A percentile compares a stretch with the other conserved stretches of the same genome.
Evolutionary conservation across 2,888 invertebrate genomes (phyloP).

Genomic region (Polia nebulosa): DNA sequence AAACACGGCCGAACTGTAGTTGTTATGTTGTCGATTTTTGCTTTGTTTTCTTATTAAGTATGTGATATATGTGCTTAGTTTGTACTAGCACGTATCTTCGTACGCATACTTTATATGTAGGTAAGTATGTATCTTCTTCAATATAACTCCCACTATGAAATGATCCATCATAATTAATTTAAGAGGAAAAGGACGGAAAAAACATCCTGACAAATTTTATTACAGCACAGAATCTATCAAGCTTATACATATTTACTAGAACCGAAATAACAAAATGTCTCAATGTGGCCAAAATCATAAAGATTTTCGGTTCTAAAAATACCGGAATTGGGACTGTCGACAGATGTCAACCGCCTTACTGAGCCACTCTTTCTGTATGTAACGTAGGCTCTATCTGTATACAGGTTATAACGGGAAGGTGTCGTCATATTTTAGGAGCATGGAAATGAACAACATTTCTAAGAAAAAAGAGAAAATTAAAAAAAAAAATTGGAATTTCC

Average conservation of each 20-base stretch:
- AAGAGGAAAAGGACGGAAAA: neutral
- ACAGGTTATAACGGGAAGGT: too few species aligned
- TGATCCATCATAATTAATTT: neutral
- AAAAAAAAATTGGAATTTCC: too few species aligned
- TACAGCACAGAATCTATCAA: neutral
- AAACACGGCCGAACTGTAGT: conserved; percentile 33
- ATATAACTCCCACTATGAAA: neutral
- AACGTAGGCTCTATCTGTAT: too few species aligned
- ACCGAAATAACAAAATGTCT: neutral
- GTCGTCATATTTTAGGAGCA: too few species aligned
- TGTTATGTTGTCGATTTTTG: conserved; percentile 18
- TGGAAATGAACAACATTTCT: too few species aligned
- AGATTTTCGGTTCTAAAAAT: neutral
- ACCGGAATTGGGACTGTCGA: conserved; percentile 9
- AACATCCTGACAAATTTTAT: neutral
- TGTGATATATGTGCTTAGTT: conserved; percentile 14
- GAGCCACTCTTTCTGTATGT: neutral
- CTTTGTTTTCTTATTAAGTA: conserved; percentile 16
- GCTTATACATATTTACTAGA: too few species aligned
- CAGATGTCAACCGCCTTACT: conserved; percentile 14
- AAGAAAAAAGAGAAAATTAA: too few species aligned
- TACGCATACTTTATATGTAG: neutral
- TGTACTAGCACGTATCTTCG: too few species aligned
- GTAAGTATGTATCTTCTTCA: neutral
- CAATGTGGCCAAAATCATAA: neutral